Conservation (phyloP, 30 jellyfish, hydroid and myxozoan species). For the Aurelia aurita region DNA sequence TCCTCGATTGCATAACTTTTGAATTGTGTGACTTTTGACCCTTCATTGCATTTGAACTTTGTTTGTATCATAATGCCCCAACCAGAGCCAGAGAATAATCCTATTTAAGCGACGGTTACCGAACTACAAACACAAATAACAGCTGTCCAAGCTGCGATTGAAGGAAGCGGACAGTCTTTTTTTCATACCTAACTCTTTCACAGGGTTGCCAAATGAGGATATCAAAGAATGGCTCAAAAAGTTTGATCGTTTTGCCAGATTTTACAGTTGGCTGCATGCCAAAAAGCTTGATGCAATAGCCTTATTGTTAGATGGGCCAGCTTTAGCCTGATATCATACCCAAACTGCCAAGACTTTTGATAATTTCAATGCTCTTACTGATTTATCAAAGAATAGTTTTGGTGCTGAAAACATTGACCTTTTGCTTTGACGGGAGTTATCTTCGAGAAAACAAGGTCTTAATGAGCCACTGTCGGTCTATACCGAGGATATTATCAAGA, state of each 20-base stretch:
- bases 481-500: conserved; percentile 13
- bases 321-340: too few relatives aligned
- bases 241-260: conserved; percentile 40
- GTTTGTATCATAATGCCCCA: too few relatives aligned
- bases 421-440: too few relatives aligned
- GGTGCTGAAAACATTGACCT: too few relatives aligned
- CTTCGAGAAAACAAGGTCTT: background rate
- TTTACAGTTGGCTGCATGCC: conserved; percentile 23
- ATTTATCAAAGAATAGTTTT: too few relatives aligned
- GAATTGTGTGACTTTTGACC: too few relatives aligned
- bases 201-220: conserved; percentile 17
- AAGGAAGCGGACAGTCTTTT: conserved; percentile 12
- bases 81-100: too few relatives aligned
- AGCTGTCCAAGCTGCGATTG: conserved; percentile 31
- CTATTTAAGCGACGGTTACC: background rate
- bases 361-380: too few relatives aligned
- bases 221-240: conserved; percentile 28
- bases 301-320: conserved; percentile 18
- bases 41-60: too few relatives aligned
- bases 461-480: conserved; percentile 9
- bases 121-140: conserved; percentile 11
- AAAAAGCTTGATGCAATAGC: conserved; percentile 39
- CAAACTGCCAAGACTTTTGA: too few relatives aligned
- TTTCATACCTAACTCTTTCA: conserved; percentile 1
- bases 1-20: too few relatives aligned